These are phyloP conservation scores for Calypte anna DNA, from an alignment of 2,113 vertebrate species.

Conservation along the genomic window DNA sequence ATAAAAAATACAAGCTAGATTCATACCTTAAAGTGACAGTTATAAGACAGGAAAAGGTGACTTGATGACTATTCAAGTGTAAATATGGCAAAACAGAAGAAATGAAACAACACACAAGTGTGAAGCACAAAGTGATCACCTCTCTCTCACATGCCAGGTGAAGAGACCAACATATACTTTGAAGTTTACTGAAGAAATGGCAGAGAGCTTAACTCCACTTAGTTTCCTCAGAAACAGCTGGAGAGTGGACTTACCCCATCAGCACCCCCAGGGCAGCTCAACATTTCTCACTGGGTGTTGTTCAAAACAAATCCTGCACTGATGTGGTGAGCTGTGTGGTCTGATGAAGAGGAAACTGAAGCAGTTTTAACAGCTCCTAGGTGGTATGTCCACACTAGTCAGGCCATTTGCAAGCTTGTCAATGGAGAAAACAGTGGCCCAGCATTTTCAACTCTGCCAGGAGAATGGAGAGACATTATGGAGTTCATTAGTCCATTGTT, in stretches of 20 bases:
- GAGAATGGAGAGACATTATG: neutral
- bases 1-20: neutral
- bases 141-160: neutral
- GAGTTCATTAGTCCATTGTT: neutral
- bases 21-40: neutral
- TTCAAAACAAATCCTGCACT: neutral
- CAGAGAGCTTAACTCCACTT: neutral
- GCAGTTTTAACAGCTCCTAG: neutral
- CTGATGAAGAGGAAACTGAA: neutral
- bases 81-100: neutral
- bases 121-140: neutral
- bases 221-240: neutral
- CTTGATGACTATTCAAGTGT: neutral
- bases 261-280: neutral
- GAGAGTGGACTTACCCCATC: slow-evolving; percentile 18
- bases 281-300: neutral
- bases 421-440: neutral
- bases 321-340: neutral
- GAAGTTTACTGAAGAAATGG: neutral
- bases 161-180: neutral
- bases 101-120: neutral
- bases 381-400: neutral
- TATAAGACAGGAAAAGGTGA: neutral
- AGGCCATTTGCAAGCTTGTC: neutral
- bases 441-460: neutral